A percentile compares a stretch with the other conserved stretches of the same genome.
Evolutionary conservation across 2,113 vertebrate genomes (phyloP).

Genomic region (Brienomyrus brachyistius): DNA sequence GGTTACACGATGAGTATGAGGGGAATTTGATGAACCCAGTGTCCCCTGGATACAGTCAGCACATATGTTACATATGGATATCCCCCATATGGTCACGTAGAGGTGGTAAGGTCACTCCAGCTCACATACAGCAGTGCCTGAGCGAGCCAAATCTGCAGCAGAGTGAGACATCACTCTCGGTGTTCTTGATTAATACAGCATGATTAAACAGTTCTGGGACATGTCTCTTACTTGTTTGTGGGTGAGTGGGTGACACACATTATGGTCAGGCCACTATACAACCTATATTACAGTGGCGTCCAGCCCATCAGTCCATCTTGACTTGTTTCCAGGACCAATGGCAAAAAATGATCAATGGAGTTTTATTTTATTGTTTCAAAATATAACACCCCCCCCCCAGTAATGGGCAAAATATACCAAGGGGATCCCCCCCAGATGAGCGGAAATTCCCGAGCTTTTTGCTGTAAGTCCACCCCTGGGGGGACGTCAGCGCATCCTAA

Average conservation of each 20-base stretch:
- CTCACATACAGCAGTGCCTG: not conserved
- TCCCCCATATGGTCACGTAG: too few relatives aligned
- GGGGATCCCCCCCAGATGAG: not conserved
- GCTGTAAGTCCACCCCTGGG: not conserved
- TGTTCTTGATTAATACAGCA: not conserved
- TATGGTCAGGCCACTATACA: not conserved
- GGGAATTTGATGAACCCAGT: too few relatives aligned
- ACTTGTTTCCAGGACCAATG: not conserved
- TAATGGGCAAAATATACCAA: not conserved
- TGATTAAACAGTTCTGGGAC: not conserved
- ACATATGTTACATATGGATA: too few relatives aligned
- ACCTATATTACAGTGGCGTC: not conserved
- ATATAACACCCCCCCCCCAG: not conserved
- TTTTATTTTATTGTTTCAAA: not conserved
- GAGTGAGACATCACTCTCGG: not conserved
- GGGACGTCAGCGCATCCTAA: not conserved
- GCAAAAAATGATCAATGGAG: not conserved
- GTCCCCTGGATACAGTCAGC: too few relatives aligned
- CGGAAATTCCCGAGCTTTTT: not conserved
- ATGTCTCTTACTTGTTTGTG: not conserved
- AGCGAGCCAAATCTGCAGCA: not conserved
- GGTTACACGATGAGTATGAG: too few relatives aligned
- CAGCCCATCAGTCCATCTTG: not conserved
- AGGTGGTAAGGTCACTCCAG: too few relatives aligned
- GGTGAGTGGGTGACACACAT: not conserved